Evolutionary conservation across 2,113 vertebrate genomes (phyloP).

Genomic region (Carassius auratus): DNA sequence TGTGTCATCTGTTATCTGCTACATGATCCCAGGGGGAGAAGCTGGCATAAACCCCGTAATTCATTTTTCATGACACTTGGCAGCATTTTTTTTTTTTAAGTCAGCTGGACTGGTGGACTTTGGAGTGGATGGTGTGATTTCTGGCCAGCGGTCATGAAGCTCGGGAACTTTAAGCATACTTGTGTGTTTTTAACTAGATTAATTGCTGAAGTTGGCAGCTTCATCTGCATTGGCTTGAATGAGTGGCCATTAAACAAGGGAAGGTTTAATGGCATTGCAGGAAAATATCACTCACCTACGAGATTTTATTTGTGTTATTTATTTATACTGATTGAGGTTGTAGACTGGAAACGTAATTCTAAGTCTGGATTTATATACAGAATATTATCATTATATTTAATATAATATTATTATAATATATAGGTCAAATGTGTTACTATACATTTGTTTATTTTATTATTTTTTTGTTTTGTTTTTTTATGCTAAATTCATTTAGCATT

Average conservation of each 20-base stretch:
- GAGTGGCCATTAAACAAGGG: not conserved
- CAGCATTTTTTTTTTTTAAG: not conserved
- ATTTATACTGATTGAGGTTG: no score
- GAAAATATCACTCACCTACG: slow-evolving; percentile 1
- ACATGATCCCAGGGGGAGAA: slow-evolving; percentile 5
- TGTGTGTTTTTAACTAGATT: not conserved
- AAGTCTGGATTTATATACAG: no score
- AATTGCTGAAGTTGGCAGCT: slow-evolving; percentile 18
- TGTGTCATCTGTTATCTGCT: not conserved
- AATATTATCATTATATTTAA: no score
- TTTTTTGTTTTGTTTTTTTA: no score
- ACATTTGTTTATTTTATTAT: no score
- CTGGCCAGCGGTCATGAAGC: not conserved
- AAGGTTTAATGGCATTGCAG: not conserved
- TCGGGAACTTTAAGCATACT: not conserved
- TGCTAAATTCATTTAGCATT: no score
- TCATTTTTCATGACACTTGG: slow-evolving; percentile 21
- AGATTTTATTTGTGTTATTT: no score
- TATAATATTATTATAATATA: no score
- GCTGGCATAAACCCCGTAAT: slow-evolving; percentile 33
- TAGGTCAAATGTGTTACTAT: no score
- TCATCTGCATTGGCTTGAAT: not conserved
- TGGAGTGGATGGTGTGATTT: not conserved
- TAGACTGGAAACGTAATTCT: no score
- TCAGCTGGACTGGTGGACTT: slow-evolving; percentile 4